Conservation (phyloP, 2,888 invertebrate species). For the Sesia apiformis region DNA sequence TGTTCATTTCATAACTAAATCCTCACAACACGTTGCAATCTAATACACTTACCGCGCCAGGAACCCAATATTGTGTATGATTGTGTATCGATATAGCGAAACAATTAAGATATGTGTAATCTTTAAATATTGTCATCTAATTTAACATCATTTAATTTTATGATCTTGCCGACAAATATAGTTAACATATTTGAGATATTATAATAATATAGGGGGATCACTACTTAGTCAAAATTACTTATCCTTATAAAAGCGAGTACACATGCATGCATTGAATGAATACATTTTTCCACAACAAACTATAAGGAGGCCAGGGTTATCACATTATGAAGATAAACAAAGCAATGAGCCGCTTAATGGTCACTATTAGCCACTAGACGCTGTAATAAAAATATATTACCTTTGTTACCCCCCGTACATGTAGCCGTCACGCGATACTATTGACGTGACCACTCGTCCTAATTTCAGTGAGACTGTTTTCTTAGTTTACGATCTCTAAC, state of each 20-base stretch:
- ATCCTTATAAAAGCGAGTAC: neutral
- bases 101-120: no score
- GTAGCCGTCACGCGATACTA: constrained; percentile 40
- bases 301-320: constrained; percentile 1
- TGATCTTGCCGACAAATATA: no score
- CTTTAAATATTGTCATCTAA: no score
- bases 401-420: constrained; percentile 20
- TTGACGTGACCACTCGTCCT: constrained; percentile 41
- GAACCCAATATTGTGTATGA: no score
- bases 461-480: constrained; percentile 27
- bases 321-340: constrained; percentile 33
- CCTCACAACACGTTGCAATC: no score
- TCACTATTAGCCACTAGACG: constrained; percentile 43
- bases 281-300: neutral
- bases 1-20: no score
- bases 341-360: constrained; percentile 42
- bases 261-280: neutral
- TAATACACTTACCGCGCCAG: no score
- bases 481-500: neutral
- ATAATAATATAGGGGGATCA: no score
- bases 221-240: constrained; percentile 6
- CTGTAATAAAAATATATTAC: constrained; percentile 58
- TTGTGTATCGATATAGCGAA: no score
- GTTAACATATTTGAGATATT: no score
- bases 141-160: no score